A percentile compares a stretch with the other conserved stretches of the same genome.
Evolutionary conservation across 2,113 vertebrate genomes (phyloP).

Genomic region (Brevimyrus niger): DNA sequence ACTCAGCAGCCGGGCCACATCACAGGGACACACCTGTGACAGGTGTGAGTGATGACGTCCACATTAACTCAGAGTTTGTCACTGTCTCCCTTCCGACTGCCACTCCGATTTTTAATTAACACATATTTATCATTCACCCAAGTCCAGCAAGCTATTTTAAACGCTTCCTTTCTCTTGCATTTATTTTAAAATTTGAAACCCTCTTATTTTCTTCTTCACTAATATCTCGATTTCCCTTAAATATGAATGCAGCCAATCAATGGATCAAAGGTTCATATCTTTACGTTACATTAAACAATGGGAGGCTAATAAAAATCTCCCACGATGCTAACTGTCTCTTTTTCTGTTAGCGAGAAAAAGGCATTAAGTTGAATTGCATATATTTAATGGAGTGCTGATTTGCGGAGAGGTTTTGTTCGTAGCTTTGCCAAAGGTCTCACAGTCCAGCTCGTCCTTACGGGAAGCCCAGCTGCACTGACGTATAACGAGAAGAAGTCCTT

Average conservation of each 20-base stretch:
- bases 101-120: background rate
- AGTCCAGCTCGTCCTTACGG: background rate
- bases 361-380: background rate
- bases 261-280: background rate
- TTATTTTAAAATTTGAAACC: background rate
- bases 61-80: slow-evolving; percentile 5
- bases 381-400: background rate
- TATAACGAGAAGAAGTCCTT: background rate
- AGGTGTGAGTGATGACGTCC: background rate
- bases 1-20: background rate
- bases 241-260: background rate
- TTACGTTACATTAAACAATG: background rate
- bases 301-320: background rate
- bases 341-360: background rate
- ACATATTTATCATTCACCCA: background rate
- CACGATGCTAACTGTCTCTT: background rate
- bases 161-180: background rate
- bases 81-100: background rate
- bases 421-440: background rate
- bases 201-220: background rate
- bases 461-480: slow-evolving; percentile 5
- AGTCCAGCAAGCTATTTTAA: background rate
- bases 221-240: background rate
- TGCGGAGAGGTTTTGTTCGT: background rate
- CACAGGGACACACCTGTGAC: background rate